Base-by-base conservation (phyloP, 1,140 invertebrate species). In the Pissodes strobi region DNA sequence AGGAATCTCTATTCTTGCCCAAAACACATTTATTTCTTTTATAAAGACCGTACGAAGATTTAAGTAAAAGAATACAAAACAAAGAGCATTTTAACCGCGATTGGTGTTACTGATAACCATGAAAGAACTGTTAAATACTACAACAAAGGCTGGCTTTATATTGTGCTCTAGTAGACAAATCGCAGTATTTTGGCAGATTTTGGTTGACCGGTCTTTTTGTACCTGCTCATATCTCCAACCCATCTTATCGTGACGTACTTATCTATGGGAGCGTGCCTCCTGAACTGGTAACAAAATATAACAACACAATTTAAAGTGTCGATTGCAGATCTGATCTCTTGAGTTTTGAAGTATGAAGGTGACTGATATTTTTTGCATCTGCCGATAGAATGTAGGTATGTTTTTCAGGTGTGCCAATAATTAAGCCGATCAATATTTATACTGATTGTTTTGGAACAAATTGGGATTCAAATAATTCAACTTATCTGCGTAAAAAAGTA, bases 111-210 rank as follows among this genome's bases (percentile, higher is more conserved):
- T 37, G 56, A 59, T 59, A 59, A 59, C 41, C 43, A 46, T 59
- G 22, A 46, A 59, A 59, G 56, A 59, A 59, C 56, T 59, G 56
- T 48, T 59, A 59, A 59, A 59, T 59, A 59, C 56, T 59, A 59
- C 51, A 66, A 66, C 64, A 66, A 66, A 55, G 58, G 45, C 58
- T 56, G 49, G 64, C 48, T 60, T 66, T 66, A 53, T 39, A 60
- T 66, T 66, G 64, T 66, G 25, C 38, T 61, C 59, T 57, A 56
- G 59, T 56, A 59, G 52, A 69, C 58, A 62, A 63, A 67, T 69
- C 48, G 58, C 34, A 45, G 49, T 67, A 67, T 69, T 69, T 69
- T 69, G 65, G 68, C 65, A 69, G 64, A 62, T 66, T 66, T 58
- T 49, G 64, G 64, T 66, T 64, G 64, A 64, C 64, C 64, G 57